Percentiles rank a stretch among this genome's conserved stretches.
Evolutionary conservation across 2,888 invertebrate species (phyloP).

Genomic region (Amorpha juglandis): DNA sequence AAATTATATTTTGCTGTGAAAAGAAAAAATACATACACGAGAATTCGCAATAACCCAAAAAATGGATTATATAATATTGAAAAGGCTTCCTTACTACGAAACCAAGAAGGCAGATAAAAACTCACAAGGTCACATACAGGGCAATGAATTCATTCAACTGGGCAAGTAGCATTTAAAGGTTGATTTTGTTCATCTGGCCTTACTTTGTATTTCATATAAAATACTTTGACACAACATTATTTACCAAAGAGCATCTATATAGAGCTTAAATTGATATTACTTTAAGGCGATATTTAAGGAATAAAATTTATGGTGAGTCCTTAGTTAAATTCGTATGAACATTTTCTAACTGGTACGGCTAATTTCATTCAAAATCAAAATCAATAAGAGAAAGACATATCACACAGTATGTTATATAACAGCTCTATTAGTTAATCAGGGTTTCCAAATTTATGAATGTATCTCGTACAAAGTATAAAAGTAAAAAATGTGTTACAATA

Average conservation of each 20-base stretch:
- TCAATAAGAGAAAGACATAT: too few relatives aligned
- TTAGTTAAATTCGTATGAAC: too few relatives aligned
- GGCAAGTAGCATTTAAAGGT: constrained; percentile 55
- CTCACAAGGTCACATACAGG: constrained; percentile 34
- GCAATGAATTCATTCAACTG: constrained; percentile 42
- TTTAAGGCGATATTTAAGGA: constrained; percentile 1
- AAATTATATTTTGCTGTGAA: neutral
- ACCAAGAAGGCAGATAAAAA: constrained; percentile 36
- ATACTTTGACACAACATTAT: too few relatives aligned
- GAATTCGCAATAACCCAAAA: neutral
- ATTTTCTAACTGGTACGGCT: too few relatives aligned
- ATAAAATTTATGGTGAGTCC: neutral
- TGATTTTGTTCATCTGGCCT: constrained; percentile 21
- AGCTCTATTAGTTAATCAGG: too few relatives aligned
- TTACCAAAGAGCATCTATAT: neutral
- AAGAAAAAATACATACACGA: neutral
- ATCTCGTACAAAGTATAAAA: too few relatives aligned
- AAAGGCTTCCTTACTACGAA: constrained; percentile 33
- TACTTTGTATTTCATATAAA: neutral
- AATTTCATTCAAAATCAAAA: too few relatives aligned
- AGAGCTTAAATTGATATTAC: neutral
- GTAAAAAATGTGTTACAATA: too few relatives aligned
- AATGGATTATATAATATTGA: neutral
- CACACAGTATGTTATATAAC: too few relatives aligned
- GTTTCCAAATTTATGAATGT: too few relatives aligned